Base-by-base conservation (phyloP, 2,888 invertebrate species). In the Mellilla xanthometata region DNA sequence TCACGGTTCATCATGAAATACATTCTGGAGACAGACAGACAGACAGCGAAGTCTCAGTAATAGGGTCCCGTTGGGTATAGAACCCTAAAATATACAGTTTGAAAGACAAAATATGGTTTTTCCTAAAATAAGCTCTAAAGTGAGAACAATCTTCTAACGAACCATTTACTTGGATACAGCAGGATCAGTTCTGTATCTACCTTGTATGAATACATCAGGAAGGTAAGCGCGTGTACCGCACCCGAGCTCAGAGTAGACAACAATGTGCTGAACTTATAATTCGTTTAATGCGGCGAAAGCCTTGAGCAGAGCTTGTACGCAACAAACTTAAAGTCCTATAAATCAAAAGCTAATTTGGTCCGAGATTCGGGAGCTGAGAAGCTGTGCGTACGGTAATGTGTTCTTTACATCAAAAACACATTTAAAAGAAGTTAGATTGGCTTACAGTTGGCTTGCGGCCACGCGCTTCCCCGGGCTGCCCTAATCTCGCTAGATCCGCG, bases 361-460 rank as follows among this genome's bases (percentile, higher is more conserved):
- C 62, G 68, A 76, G 78, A 80, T 81, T 81, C 75, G 68, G 65
- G 68, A 77, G 73, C 72, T 65, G 72, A 64, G 68, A 65, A 69
- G 74, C 74, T 69, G 75, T 81, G 82, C 82, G 83, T 84, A 75
- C 73, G 72, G 78, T 81, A 84, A 84, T 82, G 82, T 81, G 85
- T 83, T 87, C 80, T 87, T 86, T 84, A 83, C 83, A 88, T 88
- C 87, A 88, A 88, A 88, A 89, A 88, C 87, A 87, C 85, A 87
- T 89, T 89, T 88, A 87, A 86, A 88, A 87, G 86, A 89, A 88
- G 88, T 88, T 89, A 89, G 82, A 89, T 89, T 89, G 87, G 88
- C 87, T 88, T 85, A 84, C 76, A 66, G 83, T 86, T 86, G 87
- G 86, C 86, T 76, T 62, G 66, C 72, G 78, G 80, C 85, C 87